phyloP scores from a whole-genome alignment of 2,113 vertebrate species.

The Istiophorus platypterus region DNA sequence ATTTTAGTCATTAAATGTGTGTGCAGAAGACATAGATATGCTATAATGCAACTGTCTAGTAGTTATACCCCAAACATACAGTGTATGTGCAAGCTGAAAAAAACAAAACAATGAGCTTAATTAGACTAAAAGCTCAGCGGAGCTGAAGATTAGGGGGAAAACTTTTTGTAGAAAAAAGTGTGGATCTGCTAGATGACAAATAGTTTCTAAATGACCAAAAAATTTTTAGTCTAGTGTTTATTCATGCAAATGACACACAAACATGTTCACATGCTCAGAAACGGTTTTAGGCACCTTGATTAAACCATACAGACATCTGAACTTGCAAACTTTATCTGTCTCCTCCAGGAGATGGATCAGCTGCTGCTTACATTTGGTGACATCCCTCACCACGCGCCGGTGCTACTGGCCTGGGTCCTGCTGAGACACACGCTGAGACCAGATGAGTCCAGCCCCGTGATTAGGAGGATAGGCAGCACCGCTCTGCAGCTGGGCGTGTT shows the following conservation, averaged over 20 bases:
- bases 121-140: too few relatives aligned
- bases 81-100: too few relatives aligned
- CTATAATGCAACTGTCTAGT: too few relatives aligned
- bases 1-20: not conserved
- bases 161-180: too few relatives aligned
- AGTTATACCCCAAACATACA: too few relatives aligned
- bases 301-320: not conserved
- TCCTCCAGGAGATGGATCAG: conserved; percentile 91
- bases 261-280: not conserved
- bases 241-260: not conserved
- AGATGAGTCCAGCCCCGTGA: conserved; percentile 86
- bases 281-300: not conserved
- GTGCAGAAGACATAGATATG: not conserved
- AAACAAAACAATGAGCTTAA: not conserved
- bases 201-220: not conserved
- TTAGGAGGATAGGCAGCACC: conserved; percentile 91
- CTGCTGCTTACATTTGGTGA: conserved; percentile 93
- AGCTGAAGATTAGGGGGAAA: not conserved
- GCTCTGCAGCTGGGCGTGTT: conserved; percentile 95
- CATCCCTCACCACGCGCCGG: conserved; percentile 91
- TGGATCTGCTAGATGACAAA: too few relatives aligned
- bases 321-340: not conserved
- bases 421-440: conserved; percentile 92
- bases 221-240: not conserved
- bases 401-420: conserved; percentile 95